A percentile compares a stretch with the other conserved stretches of the same genome.
Evolutionary conservation across 2,797 vertebrate species (phyloP).

Genomic region (Paramormyrops hopkinsi): DNA sequence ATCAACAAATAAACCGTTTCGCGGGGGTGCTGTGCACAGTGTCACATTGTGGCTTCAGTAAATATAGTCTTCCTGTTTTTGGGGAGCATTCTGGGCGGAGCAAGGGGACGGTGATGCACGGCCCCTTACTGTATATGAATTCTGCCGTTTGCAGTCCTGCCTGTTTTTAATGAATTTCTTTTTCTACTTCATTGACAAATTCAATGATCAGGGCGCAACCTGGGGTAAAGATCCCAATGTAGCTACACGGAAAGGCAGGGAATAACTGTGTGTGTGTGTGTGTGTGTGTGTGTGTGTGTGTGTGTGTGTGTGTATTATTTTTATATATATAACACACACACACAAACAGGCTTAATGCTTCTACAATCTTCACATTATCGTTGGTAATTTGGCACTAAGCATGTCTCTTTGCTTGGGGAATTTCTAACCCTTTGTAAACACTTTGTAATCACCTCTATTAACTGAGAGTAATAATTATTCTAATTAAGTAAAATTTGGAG

Average conservation of each 20-base stretch:
- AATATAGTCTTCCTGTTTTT: neutral
- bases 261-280: too few relatives aligned
- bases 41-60: neutral
- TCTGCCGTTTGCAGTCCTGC: neutral
- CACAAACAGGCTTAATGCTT: neutral
- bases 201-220: neutral
- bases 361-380: neutral
- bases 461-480: neutral
- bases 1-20: neutral
- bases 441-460: neutral
- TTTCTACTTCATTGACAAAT: neutral
- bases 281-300: too few relatives aligned
- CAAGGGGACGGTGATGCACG: neutral
- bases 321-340: neutral
- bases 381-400: neutral
- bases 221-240: neutral
- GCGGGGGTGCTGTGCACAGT: neutral
- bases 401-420: neutral
- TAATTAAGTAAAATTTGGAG: neutral
- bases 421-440: neutral
- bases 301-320: too few relatives aligned
- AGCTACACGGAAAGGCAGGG: neutral
- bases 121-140: neutral
- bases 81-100: neutral
- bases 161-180: neutral